These are phyloP conservation scores for Clarias macrocephalus DNA, from an alignment of 2,113 vertebrate genomes.

Conservation along the genomic window DNA sequence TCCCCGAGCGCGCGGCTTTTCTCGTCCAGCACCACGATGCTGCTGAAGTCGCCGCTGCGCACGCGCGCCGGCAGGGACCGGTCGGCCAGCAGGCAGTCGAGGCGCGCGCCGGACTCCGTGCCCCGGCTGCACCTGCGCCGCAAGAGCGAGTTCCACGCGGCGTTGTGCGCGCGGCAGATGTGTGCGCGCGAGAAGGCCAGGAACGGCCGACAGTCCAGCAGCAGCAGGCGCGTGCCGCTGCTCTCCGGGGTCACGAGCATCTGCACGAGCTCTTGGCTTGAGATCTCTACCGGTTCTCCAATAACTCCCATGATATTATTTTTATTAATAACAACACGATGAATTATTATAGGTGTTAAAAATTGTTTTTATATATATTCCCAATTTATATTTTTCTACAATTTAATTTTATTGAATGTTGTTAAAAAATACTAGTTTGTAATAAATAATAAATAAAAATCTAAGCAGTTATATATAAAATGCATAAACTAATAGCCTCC, in stretches of 20 bases:
- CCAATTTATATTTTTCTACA: background rate
- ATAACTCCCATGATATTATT: slow-evolving; percentile 27
- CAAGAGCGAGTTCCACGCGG: slow-evolving; percentile 81
- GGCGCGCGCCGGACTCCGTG: slow-evolving; percentile 65
- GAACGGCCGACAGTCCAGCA: slow-evolving; percentile 85
- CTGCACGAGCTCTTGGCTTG: slow-evolving; percentile 18
- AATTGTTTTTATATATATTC: background rate
- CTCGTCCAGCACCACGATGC: slow-evolving; percentile 79
- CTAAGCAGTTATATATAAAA: background rate
- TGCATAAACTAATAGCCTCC: background rate
- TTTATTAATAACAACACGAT: background rate
- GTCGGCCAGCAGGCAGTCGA: slow-evolving; percentile 82
- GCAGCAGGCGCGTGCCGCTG: background rate
- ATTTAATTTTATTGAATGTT: background rate
- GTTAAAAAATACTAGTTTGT: background rate
- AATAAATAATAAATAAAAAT: background rate
- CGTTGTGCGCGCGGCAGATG: slow-evolving; percentile 69
- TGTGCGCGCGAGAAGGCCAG: slow-evolving; percentile 76
- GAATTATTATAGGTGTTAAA: background rate
- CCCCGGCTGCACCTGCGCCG: slow-evolving; percentile 72
- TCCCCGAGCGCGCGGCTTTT: slow-evolving; percentile 65
- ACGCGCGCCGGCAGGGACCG: slow-evolving; percentile 73
- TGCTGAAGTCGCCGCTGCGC: slow-evolving; percentile 69
- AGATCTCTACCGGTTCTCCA: slow-evolving; percentile 22
- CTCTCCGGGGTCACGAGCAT: slow-evolving; percentile 30